Conservation (phyloP, 2,888 invertebrate genomes). For the Cecidostiba fungosa region DNA sequence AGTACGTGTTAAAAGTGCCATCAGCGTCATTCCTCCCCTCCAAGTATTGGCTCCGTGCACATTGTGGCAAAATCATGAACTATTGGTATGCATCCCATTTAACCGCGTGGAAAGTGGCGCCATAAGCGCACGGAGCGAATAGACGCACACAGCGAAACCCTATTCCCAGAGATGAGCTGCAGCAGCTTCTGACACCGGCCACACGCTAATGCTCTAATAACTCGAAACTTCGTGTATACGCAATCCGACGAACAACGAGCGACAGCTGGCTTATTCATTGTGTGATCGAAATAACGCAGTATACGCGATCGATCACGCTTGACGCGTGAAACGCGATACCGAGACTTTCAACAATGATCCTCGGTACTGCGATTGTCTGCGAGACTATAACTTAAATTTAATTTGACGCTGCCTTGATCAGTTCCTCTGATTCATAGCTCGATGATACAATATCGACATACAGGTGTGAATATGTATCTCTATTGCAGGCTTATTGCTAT, state of each 20-base stretch:
- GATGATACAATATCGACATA: not conserved
- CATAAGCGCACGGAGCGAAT: too few species aligned
- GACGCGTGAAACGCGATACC: constrained; percentile 46
- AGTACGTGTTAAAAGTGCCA: too few species aligned
- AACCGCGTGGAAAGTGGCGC: too few species aligned
- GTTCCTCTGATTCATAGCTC: not conserved
- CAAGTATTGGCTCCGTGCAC: too few species aligned
- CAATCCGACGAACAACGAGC: constrained; percentile 37
- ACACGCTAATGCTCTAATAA: constrained; percentile 50
- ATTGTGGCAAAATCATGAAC: too few species aligned
- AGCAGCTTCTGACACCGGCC: not conserved
- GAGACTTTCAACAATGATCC: constrained; percentile 50
- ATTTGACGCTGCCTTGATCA: constrained; percentile 21
- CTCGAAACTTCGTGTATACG: constrained; percentile 47
- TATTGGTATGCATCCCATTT: too few species aligned
- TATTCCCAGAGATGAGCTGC: not conserved
- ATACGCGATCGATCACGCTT: constrained; percentile 33
- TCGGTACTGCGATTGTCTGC: constrained; percentile 43
- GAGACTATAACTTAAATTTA: constrained; percentile 34
- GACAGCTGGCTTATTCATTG: constrained; percentile 48
- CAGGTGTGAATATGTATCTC: too few species aligned
- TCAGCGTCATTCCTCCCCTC: too few species aligned
- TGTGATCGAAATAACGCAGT: constrained; percentile 51
- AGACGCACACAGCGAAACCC: not conserved
- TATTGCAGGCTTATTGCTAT: too few species aligned